Evolutionary conservation across 2,888 invertebrate genomes (phyloP).

Genomic region (Carpatolechia fugitivella): DNA sequence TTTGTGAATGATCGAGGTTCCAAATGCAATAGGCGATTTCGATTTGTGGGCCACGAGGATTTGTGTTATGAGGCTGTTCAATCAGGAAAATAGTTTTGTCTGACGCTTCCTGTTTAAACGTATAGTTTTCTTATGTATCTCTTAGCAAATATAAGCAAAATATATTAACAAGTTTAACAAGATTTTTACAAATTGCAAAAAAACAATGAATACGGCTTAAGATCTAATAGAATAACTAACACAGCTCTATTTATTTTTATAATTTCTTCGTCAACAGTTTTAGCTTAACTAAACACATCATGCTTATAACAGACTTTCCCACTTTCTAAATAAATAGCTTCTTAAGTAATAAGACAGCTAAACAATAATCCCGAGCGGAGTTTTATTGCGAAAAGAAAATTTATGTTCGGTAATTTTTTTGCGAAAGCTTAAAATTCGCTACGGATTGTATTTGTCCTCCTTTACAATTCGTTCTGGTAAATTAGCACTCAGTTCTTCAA

Average conservation of each 20-base stretch:
- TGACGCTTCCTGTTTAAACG: neutral
- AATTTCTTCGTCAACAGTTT: neutral
- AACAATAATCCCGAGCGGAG: slow-evolving; percentile 5
- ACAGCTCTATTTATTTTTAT: too few species aligned
- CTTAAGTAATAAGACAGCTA: neutral
- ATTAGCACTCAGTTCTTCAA: slow-evolving; percentile 47
- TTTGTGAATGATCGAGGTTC: neutral
- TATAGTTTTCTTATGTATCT: too few species aligned
- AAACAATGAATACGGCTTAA: too few species aligned
- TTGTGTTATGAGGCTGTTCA: neutral
- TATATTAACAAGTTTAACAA: neutral
- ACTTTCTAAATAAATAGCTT: neutral
- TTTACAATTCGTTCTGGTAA: slow-evolving; percentile 44
- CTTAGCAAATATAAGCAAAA: too few species aligned
- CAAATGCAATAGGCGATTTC: slow-evolving; percentile 1
- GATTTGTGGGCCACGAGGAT: neutral
- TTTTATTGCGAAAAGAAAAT: slow-evolving; percentile 16
- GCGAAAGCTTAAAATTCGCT: slow-evolving; percentile 27
- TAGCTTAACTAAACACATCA: neutral
- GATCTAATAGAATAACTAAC: too few species aligned
- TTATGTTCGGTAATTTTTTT: slow-evolving; percentile 23
- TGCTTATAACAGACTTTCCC: neutral
- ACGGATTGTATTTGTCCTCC: slow-evolving; percentile 35
- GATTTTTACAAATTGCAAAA: too few species aligned
- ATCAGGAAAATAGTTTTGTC: neutral